Percentiles rank a stretch among this genome's conserved stretches.
Conservation (phyloP, 2,113 vertebrate genomes). For the Elanus axillaris region DNA sequence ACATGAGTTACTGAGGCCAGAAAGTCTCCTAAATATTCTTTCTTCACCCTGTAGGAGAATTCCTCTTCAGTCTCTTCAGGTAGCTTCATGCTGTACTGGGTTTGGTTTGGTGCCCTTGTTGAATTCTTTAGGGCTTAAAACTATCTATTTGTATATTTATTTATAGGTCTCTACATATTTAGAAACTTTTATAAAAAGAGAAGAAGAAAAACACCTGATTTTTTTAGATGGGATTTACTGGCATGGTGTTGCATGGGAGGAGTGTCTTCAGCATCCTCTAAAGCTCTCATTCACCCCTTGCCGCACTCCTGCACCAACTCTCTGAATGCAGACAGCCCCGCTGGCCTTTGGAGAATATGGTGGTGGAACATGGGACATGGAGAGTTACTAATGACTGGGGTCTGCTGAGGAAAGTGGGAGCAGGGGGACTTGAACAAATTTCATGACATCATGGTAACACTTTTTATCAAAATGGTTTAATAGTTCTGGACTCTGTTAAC, state of each 20-base stretch:
- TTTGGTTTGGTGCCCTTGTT: background rate
- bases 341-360: background rate
- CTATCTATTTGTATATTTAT: background rate
- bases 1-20: background rate
- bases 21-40: background rate
- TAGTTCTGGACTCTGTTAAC: background rate
- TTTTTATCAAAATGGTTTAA: background rate
- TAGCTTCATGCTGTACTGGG: background rate
- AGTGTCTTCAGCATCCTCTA: background rate
- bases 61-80: background rate
- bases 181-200: background rate
- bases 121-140: background rate
- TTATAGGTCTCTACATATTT: background rate
- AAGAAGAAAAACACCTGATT: background rate
- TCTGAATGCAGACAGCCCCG: background rate
- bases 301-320: fast-evolving
- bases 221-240: background rate
- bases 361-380: fast-evolving
- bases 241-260: background rate
- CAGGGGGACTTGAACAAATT: background rate
- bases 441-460: background rate
- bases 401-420: background rate
- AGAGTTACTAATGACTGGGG: background rate
- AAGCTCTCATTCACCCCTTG: background rate
- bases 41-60: background rate